Evolutionary conservation across 1,140 invertebrate species (phyloP).

Genomic region (Berghia stephanieae): DNA sequence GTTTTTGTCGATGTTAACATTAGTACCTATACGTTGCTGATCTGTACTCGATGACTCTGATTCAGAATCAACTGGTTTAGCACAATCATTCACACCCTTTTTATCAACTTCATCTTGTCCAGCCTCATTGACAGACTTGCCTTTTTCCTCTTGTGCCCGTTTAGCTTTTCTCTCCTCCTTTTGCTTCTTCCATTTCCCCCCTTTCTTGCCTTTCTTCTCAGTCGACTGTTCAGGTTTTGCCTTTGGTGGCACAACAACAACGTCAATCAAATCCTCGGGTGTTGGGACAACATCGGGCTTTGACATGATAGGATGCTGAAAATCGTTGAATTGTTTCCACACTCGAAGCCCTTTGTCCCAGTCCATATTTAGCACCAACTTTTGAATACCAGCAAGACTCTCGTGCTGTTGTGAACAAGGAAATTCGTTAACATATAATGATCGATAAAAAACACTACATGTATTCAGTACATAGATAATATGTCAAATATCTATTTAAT

Average conservation of each 20-base stretch:
- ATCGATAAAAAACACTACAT: no score
- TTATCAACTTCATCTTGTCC: background rate
- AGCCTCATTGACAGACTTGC: no score
- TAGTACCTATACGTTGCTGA: background rate
- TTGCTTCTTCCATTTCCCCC: slow-evolving; percentile 8
- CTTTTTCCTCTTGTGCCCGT: background rate
- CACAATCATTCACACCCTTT: background rate
- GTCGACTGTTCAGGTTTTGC: slow-evolving; percentile 13
- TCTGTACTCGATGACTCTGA: background rate
- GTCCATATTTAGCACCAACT: slow-evolving; percentile 62
- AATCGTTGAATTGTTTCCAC: slow-evolving; percentile 68
- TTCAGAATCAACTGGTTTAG: no score
- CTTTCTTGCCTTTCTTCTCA: slow-evolving; percentile 34
- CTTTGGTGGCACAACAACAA: slow-evolving; percentile 27
- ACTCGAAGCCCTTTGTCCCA: slow-evolving; percentile 67
- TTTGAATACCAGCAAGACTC: slow-evolving; percentile 62
- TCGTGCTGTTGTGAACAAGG: slow-evolving; percentile 63
- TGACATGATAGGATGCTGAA: slow-evolving; percentile 53
- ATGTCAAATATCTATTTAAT: no score
- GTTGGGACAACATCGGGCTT: slow-evolving; percentile 43
- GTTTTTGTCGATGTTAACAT: background rate
- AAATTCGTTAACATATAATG: no score
- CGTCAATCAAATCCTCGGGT: slow-evolving; percentile 43
- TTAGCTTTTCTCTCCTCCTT: slow-evolving; percentile 21
- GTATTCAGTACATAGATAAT: no score